Percentiles rank a stretch among this genome's conserved stretches.
These are phyloP conservation scores for Tribolium freemani DNA, from an alignment of 2,888 invertebrate species.

Conservation along the genomic window DNA sequence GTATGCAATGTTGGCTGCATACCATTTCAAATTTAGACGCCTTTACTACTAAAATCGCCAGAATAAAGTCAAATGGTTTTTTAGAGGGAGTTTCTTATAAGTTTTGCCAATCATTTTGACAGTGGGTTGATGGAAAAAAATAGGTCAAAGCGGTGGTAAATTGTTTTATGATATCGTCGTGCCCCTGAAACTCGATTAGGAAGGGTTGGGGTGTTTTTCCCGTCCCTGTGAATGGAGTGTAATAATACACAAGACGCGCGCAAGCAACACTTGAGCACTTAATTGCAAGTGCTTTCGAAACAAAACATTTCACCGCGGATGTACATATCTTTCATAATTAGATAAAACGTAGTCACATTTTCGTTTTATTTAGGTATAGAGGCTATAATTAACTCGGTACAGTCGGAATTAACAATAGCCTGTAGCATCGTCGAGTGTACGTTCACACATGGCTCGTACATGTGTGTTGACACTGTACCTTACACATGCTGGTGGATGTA, in stretches of 20 bases:
- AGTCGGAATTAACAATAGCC: slow-evolving; percentile 44
- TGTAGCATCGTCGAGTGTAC: slow-evolving; percentile 59
- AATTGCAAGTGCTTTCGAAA: slow-evolving; percentile 28
- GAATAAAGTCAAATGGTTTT: too few relatives aligned
- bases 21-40: too few relatives aligned
- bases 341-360: background rate
- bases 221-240: slow-evolving; percentile 11
- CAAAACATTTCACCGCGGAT: slow-evolving; percentile 26
- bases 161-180: slow-evolving; percentile 26
- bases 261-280: slow-evolving; percentile 23
- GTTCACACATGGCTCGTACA: slow-evolving; percentile 66
- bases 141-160: slow-evolving; percentile 15
- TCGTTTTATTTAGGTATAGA: slow-evolving; percentile 45
- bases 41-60: too few relatives aligned
- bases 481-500: slow-evolving; percentile 67
- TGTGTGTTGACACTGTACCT: slow-evolving; percentile 68
- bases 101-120: too few relatives aligned
- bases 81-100: too few relatives aligned
- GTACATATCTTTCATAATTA: slow-evolving; percentile 19
- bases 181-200: slow-evolving; percentile 19
- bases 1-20: too few relatives aligned
- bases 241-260: slow-evolving; percentile 19
- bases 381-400: slow-evolving; percentile 56
- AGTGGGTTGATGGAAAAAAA: background rate
- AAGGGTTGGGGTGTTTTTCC: slow-evolving; percentile 5